Evolutionary conservation across 2,113 vertebrate species (phyloP).

Genomic region (Plectropomus leopardus): DNA sequence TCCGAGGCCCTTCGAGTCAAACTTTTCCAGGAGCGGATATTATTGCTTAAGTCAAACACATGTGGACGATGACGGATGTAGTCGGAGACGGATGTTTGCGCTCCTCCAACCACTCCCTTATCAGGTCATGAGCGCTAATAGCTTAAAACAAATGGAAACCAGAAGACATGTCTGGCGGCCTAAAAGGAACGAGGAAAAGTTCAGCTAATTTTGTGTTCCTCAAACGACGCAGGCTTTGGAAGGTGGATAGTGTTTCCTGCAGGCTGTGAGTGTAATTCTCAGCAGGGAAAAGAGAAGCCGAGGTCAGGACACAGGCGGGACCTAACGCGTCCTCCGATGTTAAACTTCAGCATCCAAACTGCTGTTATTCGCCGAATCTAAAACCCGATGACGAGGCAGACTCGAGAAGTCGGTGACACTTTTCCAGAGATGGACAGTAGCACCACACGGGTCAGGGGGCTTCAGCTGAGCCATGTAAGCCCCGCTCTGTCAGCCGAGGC

Average conservation of each 20-base stretch:
- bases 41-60: slow-evolving; percentile 72
- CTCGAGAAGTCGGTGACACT: slow-evolving; percentile 11
- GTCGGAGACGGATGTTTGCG: slow-evolving; percentile 78
- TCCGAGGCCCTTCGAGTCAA: slow-evolving; percentile 50
- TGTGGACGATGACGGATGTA: slow-evolving; percentile 72
- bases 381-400: neutral
- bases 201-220: slow-evolving; percentile 67
- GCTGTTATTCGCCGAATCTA: neutral
- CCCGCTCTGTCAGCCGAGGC: slow-evolving; percentile 52
- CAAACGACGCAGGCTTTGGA: slow-evolving; percentile 29
- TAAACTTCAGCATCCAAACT: slow-evolving; percentile 17
- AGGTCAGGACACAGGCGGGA: slow-evolving; percentile 50
- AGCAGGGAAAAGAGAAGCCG: slow-evolving; percentile 37
- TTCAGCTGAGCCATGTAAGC: slow-evolving; percentile 66
- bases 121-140: slow-evolving; percentile 76
- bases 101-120: slow-evolving; percentile 77
- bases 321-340: slow-evolving; percentile 34
- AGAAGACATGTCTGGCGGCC: slow-evolving; percentile 73
- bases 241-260: slow-evolving; percentile 66
- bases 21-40: slow-evolving; percentile 68
- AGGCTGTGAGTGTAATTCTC: slow-evolving; percentile 39
- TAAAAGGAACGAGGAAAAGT: slow-evolving; percentile 51
- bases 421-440: slow-evolving; percentile 67
- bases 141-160: slow-evolving; percentile 82
- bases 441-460: slow-evolving; percentile 57